A percentile compares a stretch with the other conserved stretches of the same genome.
Conservation (phyloP, 1,140 invertebrate genomes). For the Macrotrachela quadricornifera region DNA sequence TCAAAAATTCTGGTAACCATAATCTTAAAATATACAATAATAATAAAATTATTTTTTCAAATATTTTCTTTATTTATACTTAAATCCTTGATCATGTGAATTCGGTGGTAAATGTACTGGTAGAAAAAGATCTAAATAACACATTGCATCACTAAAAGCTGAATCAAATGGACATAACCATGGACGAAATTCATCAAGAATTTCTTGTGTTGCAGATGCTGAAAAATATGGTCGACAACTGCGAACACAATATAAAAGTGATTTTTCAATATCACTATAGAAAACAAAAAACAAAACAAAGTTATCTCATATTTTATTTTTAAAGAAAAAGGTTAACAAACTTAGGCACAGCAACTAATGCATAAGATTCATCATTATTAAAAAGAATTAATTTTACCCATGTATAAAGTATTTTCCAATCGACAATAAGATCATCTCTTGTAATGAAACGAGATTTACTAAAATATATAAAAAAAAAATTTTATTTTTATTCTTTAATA, state of each 20-base stretch:
- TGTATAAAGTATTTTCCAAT: slow-evolving; percentile 65
- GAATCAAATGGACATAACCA: slow-evolving; percentile 44
- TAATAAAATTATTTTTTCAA: background rate
- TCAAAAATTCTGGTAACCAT: slow-evolving; percentile 63
- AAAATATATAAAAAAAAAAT: slow-evolving; percentile 3
- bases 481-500: slow-evolving; percentile 1
- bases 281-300: slow-evolving; percentile 10
- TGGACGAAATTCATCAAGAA: slow-evolving; percentile 59
- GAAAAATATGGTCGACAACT: slow-evolving; percentile 44
- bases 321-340: slow-evolving; percentile 18
- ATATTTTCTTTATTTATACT: background rate
- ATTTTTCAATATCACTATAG: background rate
- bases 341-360: slow-evolving; percentile 38
- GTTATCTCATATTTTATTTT: background rate
- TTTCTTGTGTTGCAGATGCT: slow-evolving; percentile 53
- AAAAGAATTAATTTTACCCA: slow-evolving; percentile 34
- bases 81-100: slow-evolving; percentile 17
- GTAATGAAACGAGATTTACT: slow-evolving; percentile 50
- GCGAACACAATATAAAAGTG: background rate
- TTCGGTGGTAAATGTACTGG: slow-evolving; percentile 44
- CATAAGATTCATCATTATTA: slow-evolving; percentile 29
- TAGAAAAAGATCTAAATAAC: slow-evolving; percentile 49
- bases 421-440: slow-evolving; percentile 53
- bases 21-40: slow-evolving; percentile 26
- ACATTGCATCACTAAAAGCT: slow-evolving; percentile 39